Evolutionary conservation across 2,797 vertebrate genomes (phyloP).

Genomic region (Nyctalus aviator): DNA sequence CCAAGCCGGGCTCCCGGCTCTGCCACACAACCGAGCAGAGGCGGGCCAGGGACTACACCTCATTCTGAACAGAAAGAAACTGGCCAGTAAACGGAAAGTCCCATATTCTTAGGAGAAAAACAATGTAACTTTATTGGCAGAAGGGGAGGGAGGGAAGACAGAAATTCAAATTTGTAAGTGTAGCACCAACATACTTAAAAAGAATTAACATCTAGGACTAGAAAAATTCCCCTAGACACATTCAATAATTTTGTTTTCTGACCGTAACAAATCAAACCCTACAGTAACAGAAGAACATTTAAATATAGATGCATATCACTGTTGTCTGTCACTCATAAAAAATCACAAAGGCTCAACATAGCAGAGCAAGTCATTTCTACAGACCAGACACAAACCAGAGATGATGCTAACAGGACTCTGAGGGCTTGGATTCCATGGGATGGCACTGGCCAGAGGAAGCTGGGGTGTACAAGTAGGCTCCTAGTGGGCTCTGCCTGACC

Average conservation of each 20-base stretch:
- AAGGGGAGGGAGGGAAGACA: not conserved
- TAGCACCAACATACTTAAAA: not conserved
- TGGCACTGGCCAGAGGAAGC: not conserved
- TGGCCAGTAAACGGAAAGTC: not conserved
- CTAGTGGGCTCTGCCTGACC: not conserved
- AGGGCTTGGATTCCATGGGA: not conserved
- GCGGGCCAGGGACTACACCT: not conserved
- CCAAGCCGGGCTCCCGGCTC: not conserved
- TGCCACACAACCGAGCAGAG: not conserved
- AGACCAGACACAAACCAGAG: not conserved
- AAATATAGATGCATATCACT: not conserved
- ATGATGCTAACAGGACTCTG: not conserved
- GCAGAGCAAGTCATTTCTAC: not conserved
- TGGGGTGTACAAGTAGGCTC: not conserved
- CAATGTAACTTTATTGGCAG: not conserved
- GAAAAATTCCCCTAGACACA: not conserved
- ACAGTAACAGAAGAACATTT: conserved; percentile 20
- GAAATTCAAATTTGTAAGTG: not conserved
- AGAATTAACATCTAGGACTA: conserved; percentile 13
- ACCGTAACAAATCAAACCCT: not conserved
- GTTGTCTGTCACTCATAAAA: not conserved
- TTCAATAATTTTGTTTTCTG: not conserved
- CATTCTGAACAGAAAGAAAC: conserved; percentile 19
- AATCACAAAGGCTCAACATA: not conserved
- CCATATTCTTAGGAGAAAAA: not conserved